Percentiles rank a stretch among this genome's conserved stretches.
These are phyloP conservation scores for Zaprionus obscuricornis DNA, from an alignment of 2,888 invertebrate species.

Conservation along the genomic window DNA sequence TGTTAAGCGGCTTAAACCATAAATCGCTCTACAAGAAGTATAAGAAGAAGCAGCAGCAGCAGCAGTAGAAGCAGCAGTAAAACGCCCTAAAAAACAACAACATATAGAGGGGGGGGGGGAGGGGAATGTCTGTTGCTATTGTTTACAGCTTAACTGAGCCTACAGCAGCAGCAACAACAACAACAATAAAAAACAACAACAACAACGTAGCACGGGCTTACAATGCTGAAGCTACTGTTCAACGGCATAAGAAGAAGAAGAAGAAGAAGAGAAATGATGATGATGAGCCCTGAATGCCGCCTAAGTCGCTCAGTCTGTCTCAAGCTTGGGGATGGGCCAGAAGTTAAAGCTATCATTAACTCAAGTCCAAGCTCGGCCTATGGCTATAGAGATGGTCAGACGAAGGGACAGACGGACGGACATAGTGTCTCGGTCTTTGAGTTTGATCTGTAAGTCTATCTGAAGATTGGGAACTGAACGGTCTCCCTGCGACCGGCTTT, in stretches of 20 bases:
- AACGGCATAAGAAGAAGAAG: conserved; percentile 7
- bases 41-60: too few relatives aligned
- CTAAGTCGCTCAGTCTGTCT: conserved; percentile 33
- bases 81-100: too few relatives aligned
- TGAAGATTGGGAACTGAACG: too few relatives aligned
- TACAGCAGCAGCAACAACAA: conserved; percentile 10
- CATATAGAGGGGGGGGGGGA: neutral
- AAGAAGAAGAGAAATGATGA: conserved; percentile 52
- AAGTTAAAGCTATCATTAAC: conserved; percentile 51
- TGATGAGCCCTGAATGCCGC: conserved; percentile 45
- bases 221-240: conserved; percentile 31
- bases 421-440: too few relatives aligned
- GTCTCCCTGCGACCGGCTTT: too few relatives aligned
- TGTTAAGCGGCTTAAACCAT: conserved; percentile 50
- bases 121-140: conserved; percentile 31
- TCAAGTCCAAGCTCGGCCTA: conserved; percentile 14
- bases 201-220: conserved; percentile 15
- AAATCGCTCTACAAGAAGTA: conserved; percentile 15
- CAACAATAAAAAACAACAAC: neutral
- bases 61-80: too few relatives aligned
- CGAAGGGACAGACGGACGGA: too few relatives aligned
- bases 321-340: neutral
- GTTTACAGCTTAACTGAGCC: conserved; percentile 54
- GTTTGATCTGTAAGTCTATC: too few relatives aligned
- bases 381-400: too few relatives aligned